Evolutionary conservation across 2,797 vertebrate genomes (phyloP).

Genomic region (Tamandua tetradactyla): DNA sequence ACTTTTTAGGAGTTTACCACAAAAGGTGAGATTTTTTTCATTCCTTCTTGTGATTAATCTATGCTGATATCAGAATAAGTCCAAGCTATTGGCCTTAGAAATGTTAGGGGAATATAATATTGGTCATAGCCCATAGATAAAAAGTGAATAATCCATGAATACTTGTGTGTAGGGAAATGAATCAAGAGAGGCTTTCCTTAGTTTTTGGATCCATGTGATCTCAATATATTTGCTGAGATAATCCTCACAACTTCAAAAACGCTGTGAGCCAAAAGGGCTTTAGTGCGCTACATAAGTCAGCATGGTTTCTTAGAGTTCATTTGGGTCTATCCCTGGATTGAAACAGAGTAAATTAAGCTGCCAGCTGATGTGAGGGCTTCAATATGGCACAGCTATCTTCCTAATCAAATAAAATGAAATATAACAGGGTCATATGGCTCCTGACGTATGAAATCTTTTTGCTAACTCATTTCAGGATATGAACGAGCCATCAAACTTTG

Average conservation of each 20-base stretch:
- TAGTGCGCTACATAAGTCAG: background rate
- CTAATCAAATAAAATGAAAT: background rate
- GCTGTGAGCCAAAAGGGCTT: background rate
- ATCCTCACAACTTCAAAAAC: background rate
- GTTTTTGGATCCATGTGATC: background rate
- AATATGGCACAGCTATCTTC: background rate
- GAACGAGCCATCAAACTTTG: conserved; percentile 95
- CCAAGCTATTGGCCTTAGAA: background rate
- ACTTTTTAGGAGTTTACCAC: background rate
- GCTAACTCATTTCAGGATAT: conserved; percentile 89
- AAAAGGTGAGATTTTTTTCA: background rate
- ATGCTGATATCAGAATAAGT: background rate
- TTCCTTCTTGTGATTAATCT: background rate
- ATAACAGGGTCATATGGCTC: background rate
- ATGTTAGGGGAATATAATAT: background rate
- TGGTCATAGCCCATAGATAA: background rate
- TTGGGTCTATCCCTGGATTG: background rate
- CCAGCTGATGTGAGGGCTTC: background rate
- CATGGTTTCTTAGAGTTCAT: background rate
- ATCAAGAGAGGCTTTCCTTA: background rate
- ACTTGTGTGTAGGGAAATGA: too few species aligned
- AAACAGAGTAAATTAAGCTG: background rate
- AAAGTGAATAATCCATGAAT: background rate
- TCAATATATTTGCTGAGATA: background rate
- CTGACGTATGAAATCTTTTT: background rate